Evolutionary conservation across 2,888 invertebrate species (phyloP).

Genomic region (Nineta flava): DNA sequence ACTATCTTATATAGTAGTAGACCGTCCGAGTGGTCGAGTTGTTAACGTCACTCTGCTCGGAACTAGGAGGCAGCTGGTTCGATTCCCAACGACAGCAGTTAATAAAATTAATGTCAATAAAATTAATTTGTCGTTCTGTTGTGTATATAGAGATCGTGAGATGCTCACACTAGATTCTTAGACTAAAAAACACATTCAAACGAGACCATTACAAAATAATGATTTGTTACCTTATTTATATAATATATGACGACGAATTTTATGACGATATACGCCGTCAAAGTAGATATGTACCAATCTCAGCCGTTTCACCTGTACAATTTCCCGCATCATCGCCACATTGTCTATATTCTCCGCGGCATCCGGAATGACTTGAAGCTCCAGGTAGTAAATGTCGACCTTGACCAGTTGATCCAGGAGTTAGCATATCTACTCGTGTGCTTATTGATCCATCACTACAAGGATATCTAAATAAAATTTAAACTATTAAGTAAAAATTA

Average conservation of each 20-base stretch:
- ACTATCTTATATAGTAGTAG: too few relatives aligned
- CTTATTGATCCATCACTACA: constrained; percentile 55
- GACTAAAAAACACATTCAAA: too few relatives aligned
- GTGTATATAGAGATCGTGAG: too few relatives aligned
- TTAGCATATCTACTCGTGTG: constrained; percentile 48
- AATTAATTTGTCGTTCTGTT: too few relatives aligned
- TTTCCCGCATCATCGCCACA: not conserved
- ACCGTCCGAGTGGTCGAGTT: too few relatives aligned
- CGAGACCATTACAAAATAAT: too few relatives aligned
- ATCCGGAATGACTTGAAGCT: not conserved
- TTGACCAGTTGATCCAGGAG: constrained; percentile 26
- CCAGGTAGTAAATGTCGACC: not conserved
- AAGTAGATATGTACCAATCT: constrained; percentile 5
- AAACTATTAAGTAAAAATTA: not conserved
- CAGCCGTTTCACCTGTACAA: not conserved
- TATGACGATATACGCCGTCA: not conserved
- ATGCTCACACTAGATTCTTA: too few relatives aligned
- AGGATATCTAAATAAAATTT: constrained; percentile 11
- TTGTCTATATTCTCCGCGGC: constrained; percentile 1
- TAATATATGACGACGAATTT: not conserved
- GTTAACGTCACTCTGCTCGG: too few relatives aligned
- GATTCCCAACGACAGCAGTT: too few relatives aligned
- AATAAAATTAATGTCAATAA: too few relatives aligned
- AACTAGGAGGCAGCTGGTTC: too few relatives aligned
- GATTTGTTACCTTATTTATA: not conserved